Evolutionary conservation across 2,888 invertebrate genomes (phyloP).

Genomic region (Tolmerus cingulatus): DNA sequence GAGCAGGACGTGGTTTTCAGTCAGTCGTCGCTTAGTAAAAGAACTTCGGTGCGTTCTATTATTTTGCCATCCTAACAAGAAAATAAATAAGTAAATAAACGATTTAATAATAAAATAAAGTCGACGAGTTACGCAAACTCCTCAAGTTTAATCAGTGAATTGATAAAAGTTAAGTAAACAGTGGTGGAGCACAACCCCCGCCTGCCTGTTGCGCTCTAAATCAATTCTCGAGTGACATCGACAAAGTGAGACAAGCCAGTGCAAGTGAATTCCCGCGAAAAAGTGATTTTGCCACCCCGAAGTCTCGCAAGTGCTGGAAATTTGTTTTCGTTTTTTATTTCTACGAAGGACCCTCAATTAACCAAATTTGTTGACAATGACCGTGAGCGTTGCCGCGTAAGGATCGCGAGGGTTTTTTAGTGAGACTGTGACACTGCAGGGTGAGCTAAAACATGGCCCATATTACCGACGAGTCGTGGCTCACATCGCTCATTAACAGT

Average conservation of each 20-base stretch:
- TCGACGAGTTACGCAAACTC: not conserved
- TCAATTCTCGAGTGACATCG: not conserved
- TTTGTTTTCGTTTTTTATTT: not conserved
- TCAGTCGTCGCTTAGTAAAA: not conserved
- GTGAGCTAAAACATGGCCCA: constrained; percentile 6
- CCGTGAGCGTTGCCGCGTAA: not conserved
- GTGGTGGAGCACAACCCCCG: not conserved
- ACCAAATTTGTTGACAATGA: not conserved
- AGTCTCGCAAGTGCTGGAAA: not conserved
- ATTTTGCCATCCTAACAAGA: not conserved
- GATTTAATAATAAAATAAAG: not conserved
- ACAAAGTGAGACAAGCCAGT: constrained; percentile 1
- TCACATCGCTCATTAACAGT: constrained; percentile 33
- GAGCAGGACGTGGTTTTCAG: constrained; percentile 60
- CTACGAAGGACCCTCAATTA: not conserved
- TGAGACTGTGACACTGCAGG: not conserved
- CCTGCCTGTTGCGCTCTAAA: constrained; percentile 29
- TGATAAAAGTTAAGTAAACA: not conserved
- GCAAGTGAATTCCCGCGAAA: constrained; percentile 38
- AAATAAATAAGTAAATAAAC: not conserved
- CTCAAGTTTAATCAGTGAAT: not conserved
- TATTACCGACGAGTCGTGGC: constrained; percentile 33
- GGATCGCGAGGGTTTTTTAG: not conserved
- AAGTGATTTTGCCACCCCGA: not conserved
- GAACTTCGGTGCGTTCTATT: not conserved